Base-by-base conservation (phyloP, 2,797 vertebrate species). In the Hoplostethus atlanticus region DNA sequence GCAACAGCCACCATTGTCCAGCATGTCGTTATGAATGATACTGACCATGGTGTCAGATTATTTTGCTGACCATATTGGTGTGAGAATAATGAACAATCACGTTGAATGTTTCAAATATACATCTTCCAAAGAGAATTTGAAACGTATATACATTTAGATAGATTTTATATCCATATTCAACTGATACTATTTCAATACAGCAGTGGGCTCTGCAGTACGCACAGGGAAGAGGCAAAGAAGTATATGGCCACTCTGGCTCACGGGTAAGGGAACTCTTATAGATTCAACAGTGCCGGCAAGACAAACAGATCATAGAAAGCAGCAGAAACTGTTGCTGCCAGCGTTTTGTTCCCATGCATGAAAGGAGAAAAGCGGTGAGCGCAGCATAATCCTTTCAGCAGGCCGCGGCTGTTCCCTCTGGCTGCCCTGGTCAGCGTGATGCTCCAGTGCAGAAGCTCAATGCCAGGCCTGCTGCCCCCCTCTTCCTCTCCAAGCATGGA, bases 361-460 rank as follows among this genome's bases (percentile, higher is more conserved):
- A 91, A 93, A 87, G 83, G 76, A 83, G 71, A 53, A 89, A 93
- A 91, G 81, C 81, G 36, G 73, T 89, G 85, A 93, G 87, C 81
- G 71, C 93, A 95, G 95, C 95, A 91, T 77, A 91, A 95, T 93
- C 88, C 90, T 92, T 96, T 96, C 91, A 95, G 59, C 46, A 68
- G 25, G 47, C 79, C 42, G 79, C 16, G 9, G 77, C 77, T 34
- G 34, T 72, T 83, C 77, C 83, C 21, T 71, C 82, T 75, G 81
- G 77, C 87, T 86, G 86, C 75, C 73, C 90, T 73, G 83, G 88
- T 94, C 92, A 92, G 91, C 90, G 90, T 71, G 89, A 92, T 88
- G 92, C 87, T 91, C 89, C 89, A 89, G 79, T 93, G 90, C 88
- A 88, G 89, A 91, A 90, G 87, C 86, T 93, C 92, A 93, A 93